These are phyloP conservation scores for Chaetorhynchus papuensis DNA, from an alignment of 2,113 vertebrate genomes.

Conservation along the genomic window DNA sequence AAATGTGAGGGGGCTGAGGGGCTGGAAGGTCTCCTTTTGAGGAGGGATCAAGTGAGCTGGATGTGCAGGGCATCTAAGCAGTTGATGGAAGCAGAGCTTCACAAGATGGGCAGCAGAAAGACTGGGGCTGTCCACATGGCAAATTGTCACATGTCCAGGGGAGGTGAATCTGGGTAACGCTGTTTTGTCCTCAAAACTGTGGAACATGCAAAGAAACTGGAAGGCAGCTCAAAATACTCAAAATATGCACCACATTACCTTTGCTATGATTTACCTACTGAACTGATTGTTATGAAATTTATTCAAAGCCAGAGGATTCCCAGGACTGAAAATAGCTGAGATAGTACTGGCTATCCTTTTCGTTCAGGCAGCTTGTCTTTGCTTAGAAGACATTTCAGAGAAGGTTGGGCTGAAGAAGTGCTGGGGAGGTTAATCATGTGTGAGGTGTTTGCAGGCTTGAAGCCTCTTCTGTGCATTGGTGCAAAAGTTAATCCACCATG, in stretches of 20 bases:
- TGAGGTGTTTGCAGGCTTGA: not conserved
- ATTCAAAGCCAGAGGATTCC: not conserved
- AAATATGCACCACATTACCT: not conserved
- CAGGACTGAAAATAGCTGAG: not conserved
- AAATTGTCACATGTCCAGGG: not conserved
- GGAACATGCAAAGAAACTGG: not conserved
- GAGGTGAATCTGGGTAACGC: not conserved
- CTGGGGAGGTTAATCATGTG: not conserved
- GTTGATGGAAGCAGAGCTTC: not conserved
- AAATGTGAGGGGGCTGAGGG: not conserved
- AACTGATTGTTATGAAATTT: not conserved
- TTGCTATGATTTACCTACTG: not conserved
- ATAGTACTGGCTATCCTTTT: not conserved
- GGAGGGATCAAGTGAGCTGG: not conserved
- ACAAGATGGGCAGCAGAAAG: not conserved
- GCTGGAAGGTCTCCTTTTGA: not conserved
- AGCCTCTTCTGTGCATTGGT: not conserved
- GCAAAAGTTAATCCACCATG: not conserved
- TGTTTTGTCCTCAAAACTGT: not conserved
- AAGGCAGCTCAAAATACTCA: not conserved
- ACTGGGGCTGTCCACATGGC: not conserved
- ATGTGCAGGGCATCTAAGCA: not conserved
- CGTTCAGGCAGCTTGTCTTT: not conserved
- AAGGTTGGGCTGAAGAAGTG: not conserved
- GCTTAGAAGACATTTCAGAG: not conserved